Base-by-base conservation (phyloP, 2,888 invertebrate species). In the Campoletis raptor region DNA sequence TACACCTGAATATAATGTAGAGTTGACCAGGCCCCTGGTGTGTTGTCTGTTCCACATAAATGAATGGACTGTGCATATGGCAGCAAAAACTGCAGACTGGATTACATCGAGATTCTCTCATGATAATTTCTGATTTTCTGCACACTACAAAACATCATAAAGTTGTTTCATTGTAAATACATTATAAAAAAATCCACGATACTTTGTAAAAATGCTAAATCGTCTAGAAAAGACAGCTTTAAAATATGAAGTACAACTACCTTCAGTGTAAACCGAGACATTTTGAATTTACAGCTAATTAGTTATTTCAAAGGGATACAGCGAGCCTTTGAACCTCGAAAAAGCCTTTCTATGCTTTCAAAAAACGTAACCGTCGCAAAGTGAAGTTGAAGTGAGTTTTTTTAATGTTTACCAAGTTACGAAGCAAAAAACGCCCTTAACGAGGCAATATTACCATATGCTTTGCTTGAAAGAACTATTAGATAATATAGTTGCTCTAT, bases 11-110 rank as follows among this genome's bases (percentile, higher is more conserved):
- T 42, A n/a, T 40, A 64, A 21, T 45, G 42, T n/a, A 79, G 42
- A 37, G 52, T n/a, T 69, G 45, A 70, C 73, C 45, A 64, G 67
- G 45, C 54, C n/a, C 72, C 70, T 64, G 40, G 30, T 40, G n/a
- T n/a, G 36, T 42, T 52, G 61, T 30, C 61, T 70, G 66, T 78
- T 74, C 79, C 48, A 48, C 54, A 72, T 82, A 81, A 85, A 83
- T 86, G 72, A 86, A 85, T 82, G 74, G 78, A 81, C 85, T 70
- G 77, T 54, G 18, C 54, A 80, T 54, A 79, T 21, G 30, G 18
- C 36, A 86, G 79, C 61, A 42, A 78, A 70, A 42, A 37, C 15
- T 57, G 7, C n/a, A 61, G 30, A 54, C 12, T 18, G 67, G 15
- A 86, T 76, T 52, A 57, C 83, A 66, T 40, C 61, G 37, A 45